Evolutionary conservation across 2,113 vertebrate species (phyloP), one percentile per base, ranked within the genome.

Genomic region (Sturnus vulgaris): DNA sequence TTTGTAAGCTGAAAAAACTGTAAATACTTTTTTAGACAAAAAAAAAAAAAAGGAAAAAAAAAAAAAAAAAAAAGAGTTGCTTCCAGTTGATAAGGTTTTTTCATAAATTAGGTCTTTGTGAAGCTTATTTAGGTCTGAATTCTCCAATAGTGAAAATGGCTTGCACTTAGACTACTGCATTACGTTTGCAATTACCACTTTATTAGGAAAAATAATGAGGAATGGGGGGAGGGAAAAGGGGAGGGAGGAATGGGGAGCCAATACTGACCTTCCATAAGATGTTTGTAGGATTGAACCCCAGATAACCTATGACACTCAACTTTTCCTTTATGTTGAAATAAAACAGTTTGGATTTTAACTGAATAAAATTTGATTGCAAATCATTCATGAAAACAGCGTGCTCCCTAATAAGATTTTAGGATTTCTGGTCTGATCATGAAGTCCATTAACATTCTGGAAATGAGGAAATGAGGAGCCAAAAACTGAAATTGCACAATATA

Each of bases 401-500:
- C 81, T 90, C 95, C 94, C 82, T 96, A 82, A 52, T 46, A 83
- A 88, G 87, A 88, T 92, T 90, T 52, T 35, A 84, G 92, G 96
- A 96, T 97, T 77, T 94, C 94, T 69, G 90, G 61, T 80, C 66
- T 76, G 95, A 96, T 97, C 95, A 95, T 27, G 88, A 96, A 98
- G 95, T 95, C 94, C 86, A 10, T 92, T 92, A 91, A 94, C 49
- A 77, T 89, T 88, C 95, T 96, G 69, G 92, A 96, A 95, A 88
- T 83, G 64, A 95, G 94, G 96, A 97, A 87, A 92, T 14, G 42
- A 93, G 95, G 96, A 96, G 87, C 90, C 49, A 92, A 95, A 91
- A 96, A 39, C 55, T 88, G 8, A 97, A 90, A 96, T 97, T 97
- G 96, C 96, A 96, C 95, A 96, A 76, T 87, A 89, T 97, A 97